Evolutionary conservation across 2,113 vertebrate genomes (phyloP), one percentile per base, ranked within the genome.

Genomic region (Rhea pennata): DNA sequence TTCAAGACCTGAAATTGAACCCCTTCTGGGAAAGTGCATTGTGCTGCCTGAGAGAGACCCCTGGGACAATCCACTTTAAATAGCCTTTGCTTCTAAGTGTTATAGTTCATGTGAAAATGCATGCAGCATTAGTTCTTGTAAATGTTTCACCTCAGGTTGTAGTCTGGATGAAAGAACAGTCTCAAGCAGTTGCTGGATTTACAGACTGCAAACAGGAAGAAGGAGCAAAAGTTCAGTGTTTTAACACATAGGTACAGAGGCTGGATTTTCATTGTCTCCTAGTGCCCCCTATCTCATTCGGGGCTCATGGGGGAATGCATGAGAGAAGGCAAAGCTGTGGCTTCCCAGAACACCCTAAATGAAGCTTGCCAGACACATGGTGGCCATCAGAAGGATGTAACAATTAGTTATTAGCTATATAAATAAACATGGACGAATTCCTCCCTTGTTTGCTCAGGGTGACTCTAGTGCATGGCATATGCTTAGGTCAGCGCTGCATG

Each of bases 41-140:
- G 95, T 96, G 90, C 39, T 53, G 73, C 93, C 84, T 77, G 75
- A 70, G 93, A 64, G 78, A 84, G 88, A 96, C 95, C 96, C 93
- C 90, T 94, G 96, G 95, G 96, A 97, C 95, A 93, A 90, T 31
- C 83, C 79, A 86, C 95, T 97, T 95, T 94, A 97, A 96, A 97
- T 97, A 96, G 95, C 92, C 88, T 90, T 95, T 94, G 64, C 90
- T 97, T 93, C 95, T 90, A 93, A 96, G 95, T 93, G 95, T 54
- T 51, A 90, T 74, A 95, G 96, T 97, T 97, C 96, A 96, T 97
- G 95, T 96, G 96, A 97, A 96, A 97, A 93, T 92, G 72, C 82
- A 29, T 59, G n/a, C 90, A 75, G 88, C 65, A 13, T 61, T 44
- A 71, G 65, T 59, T 90, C 77, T 90, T 95, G 80, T 9, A 5